Evolutionary conservation across 2,888 invertebrate genomes (phyloP), one percentile per base, ranked within the genome.

Genomic region (Epsilonema sp.): DNA sequence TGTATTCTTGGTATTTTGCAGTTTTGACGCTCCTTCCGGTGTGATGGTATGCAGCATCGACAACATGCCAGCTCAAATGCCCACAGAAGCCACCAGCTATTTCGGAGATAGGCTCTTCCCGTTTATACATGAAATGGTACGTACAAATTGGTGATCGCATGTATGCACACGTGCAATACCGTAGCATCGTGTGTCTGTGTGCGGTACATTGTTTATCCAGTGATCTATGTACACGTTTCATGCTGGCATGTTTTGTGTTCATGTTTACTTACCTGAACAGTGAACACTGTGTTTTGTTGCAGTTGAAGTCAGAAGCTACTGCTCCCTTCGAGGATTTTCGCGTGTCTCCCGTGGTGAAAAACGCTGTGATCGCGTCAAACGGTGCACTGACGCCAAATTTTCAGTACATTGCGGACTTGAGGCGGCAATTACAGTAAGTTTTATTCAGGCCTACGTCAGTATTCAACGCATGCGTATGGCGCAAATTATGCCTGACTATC

Each of bases 31-130:
- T 4, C 51, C 56, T 3, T 55, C 57, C 0, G 97, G 97, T 21
- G 90, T 97, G 1, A 70, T 99, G 45, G 92, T 99, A n/a, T 99
- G 97, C 65, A 92, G 92, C 19, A 97, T 99, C 56, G 97, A 99
- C 69, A 99, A 99, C 69, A 97, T 99, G 97, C 97, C 97, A 1
- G 97, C 97, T 0, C 97, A 99, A 66, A 72, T 99, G 52, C 97
- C 97, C 0, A 74, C 84, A 40, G 97, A 99, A 65, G 79, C 94
- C 2, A 97, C 97, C 0, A 92, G 94, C 62, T 85, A 89, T 68
- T 99, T 99, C 66, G 97, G 97, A 0, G 84, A 87, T 56, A 73
- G 92, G 1, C 71, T 99, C 25, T 75, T 77, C 52, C 94, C 97
- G 0, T 87, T 83, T 63, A 76, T 85, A 1, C 72, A 77, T 47